These are phyloP conservation scores for Diabrotica undecimpunctata DNA, from an alignment of 1,140 invertebrate species.

Conservation along the genomic window DNA sequence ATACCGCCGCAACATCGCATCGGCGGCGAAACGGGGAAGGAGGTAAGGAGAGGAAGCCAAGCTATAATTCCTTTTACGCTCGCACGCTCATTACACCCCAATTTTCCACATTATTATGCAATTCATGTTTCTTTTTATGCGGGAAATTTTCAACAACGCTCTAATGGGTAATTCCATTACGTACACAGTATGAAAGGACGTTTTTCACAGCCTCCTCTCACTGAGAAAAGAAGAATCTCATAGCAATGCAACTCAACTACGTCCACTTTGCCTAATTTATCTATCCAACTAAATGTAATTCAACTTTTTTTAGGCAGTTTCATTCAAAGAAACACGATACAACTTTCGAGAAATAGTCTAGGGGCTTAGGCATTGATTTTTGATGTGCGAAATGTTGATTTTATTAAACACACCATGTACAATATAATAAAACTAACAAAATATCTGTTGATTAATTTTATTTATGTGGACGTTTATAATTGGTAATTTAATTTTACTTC, in stretches of 20 bases:
- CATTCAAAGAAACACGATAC: no score
- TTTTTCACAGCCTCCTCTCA: background rate
- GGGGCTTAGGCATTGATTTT: no score
- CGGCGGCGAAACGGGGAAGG: no score
- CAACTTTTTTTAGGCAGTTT: no score
- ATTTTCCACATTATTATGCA: slow-evolving; percentile 2
- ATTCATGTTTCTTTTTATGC: slow-evolving; percentile 2
- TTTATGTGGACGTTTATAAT: no score
- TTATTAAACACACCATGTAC: no score
- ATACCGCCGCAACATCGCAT: no score
- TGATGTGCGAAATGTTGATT: no score
- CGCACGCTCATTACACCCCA: background rate
- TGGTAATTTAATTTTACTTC: no score
- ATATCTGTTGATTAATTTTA: no score
- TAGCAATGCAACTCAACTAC: slow-evolving; percentile 9
- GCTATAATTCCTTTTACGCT: background rate
- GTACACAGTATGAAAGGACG: background rate
- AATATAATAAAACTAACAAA: no score
- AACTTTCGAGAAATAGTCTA: no score
- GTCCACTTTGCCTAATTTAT: slow-evolving; percentile 5
- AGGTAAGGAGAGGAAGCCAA: background rate
- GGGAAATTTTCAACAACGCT: background rate
- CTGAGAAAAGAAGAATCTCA: slow-evolving; percentile 4
- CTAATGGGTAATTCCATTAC: background rate
- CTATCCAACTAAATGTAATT: slow-evolving; percentile 10